Evolutionary conservation across 2,888 invertebrate genomes (phyloP).

Genomic region (Drosophila trichaetosa): DNA sequence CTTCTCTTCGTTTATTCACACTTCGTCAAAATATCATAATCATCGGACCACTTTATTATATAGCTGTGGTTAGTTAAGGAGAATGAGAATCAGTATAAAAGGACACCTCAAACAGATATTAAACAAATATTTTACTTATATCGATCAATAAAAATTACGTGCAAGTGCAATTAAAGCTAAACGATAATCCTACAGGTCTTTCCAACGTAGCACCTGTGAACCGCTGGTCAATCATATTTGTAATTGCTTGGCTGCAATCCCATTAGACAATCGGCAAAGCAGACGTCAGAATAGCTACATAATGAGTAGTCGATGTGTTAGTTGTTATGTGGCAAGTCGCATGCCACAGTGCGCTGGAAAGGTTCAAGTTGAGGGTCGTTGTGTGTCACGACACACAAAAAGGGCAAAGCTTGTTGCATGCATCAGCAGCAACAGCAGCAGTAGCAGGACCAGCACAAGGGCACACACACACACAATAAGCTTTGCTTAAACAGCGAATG

Average conservation of each 20-base stretch:
- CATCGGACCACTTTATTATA: background rate
- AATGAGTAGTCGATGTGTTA: constrained; percentile 33
- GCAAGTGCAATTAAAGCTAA: background rate
- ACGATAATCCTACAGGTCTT: background rate
- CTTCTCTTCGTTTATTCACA: background rate
- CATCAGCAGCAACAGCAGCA: background rate
- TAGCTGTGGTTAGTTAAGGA: background rate
- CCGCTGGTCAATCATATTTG: constrained; percentile 22
- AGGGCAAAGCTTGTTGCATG: constrained; percentile 48
- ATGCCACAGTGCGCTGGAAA: constrained; percentile 20
- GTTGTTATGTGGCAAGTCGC: constrained; percentile 1
- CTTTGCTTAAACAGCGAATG: constrained; percentile 16
- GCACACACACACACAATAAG: background rate
- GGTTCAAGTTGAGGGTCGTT: constrained; percentile 76
- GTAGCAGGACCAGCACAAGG: constrained; percentile 1
- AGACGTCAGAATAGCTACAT: constrained; percentile 38
- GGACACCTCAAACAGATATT: rapidly evolving
- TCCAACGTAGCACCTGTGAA: constrained; percentile 5
- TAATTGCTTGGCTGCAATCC: constrained; percentile 44
- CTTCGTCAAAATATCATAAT: background rate
- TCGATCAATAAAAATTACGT: background rate
- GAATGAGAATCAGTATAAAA: background rate
- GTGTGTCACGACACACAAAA: constrained; percentile 10
- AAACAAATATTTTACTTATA: background rate
- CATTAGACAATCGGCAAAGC: constrained; percentile 49